Evolutionary conservation across 2,113 vertebrate species (phyloP).

Genomic region (Vidua chalybeata): DNA sequence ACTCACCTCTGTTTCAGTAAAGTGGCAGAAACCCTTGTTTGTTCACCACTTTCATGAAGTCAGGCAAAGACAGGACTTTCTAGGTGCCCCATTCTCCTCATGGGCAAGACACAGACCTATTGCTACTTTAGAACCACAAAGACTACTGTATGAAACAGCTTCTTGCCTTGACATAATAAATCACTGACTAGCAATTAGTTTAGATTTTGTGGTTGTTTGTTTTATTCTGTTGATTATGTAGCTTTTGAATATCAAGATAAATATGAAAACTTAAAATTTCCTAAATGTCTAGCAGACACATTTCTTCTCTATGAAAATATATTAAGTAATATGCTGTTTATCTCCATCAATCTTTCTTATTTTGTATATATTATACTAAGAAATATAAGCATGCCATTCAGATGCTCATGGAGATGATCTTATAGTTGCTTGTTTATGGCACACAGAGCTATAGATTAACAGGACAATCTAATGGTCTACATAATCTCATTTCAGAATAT

Average conservation of each 20-base stretch:
- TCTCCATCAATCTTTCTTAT: background rate
- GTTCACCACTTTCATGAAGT: background rate
- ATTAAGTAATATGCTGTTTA: background rate
- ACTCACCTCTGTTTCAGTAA: too few relatives aligned
- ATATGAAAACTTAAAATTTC: background rate
- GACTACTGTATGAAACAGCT: background rate
- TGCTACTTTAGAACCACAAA: background rate
- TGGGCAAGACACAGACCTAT: background rate
- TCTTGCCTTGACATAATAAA: background rate
- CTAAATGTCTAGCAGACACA: background rate
- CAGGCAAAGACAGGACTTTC: background rate
- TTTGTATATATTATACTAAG: background rate
- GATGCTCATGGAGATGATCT: background rate
- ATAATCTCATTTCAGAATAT: background rate
- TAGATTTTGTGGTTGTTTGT: background rate
- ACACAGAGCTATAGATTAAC: background rate
- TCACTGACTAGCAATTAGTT: background rate
- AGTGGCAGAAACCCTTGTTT: background rate
- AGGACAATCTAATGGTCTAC: background rate
- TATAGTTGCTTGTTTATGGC: background rate
- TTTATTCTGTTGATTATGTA: background rate
- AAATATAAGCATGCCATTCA: background rate
- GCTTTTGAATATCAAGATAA: background rate
- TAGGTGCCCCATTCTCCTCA: background rate
- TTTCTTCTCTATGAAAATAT: background rate